Evolutionary conservation across 37 sponge, comb jelly and placozoan species (phyloP).

Genomic region (Ephydatia muelleri): DNA sequence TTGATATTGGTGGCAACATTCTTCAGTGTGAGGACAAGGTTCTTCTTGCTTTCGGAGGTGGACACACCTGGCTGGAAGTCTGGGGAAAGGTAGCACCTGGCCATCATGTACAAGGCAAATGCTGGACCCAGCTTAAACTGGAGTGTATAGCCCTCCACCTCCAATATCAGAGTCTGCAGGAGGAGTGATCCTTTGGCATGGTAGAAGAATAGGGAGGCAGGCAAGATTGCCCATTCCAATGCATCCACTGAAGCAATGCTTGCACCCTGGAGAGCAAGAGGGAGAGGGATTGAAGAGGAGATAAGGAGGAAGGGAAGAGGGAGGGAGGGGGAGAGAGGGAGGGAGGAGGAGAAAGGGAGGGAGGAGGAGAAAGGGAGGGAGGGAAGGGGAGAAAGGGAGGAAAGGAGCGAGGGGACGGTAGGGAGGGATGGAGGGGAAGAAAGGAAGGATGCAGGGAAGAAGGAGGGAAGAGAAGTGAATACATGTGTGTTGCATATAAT

Average conservation of each 20-base stretch:
- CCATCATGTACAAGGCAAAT: slow-evolving; percentile 75
- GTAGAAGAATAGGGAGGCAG: slow-evolving; percentile 62
- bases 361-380: slow-evolving; percentile 9
- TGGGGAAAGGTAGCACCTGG: slow-evolving; percentile 43
- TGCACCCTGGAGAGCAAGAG: slow-evolving; percentile 19
- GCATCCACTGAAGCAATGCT: too few species aligned
- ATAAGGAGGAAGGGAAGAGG: slow-evolving; percentile 9
- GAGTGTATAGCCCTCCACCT: slow-evolving; percentile 36
- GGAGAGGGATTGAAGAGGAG: slow-evolving; percentile 8
- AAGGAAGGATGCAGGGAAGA: neutral
- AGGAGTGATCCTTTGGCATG: slow-evolving; percentile 37
- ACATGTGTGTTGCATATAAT: neutral
- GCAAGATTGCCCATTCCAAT: neutral
- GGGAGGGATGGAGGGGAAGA: neutral
- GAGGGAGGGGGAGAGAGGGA: slow-evolving; percentile 3
- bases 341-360: slow-evolving; percentile 7
- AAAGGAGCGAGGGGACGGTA: neutral
- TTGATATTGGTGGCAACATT: slow-evolving; percentile 48
- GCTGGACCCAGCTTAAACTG: slow-evolving; percentile 82
- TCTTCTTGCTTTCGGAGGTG: slow-evolving; percentile 39
- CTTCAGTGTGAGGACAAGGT: slow-evolving; percentile 52
- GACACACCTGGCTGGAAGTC: slow-evolving; percentile 29
- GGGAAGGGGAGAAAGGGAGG: neutral
- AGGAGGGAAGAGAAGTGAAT: slow-evolving; percentile 34
- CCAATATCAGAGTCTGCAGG: slow-evolving; percentile 40